Evolutionary conservation across 2,113 vertebrate genomes (phyloP).

Genomic region (Chloebia gouldiae): DNA sequence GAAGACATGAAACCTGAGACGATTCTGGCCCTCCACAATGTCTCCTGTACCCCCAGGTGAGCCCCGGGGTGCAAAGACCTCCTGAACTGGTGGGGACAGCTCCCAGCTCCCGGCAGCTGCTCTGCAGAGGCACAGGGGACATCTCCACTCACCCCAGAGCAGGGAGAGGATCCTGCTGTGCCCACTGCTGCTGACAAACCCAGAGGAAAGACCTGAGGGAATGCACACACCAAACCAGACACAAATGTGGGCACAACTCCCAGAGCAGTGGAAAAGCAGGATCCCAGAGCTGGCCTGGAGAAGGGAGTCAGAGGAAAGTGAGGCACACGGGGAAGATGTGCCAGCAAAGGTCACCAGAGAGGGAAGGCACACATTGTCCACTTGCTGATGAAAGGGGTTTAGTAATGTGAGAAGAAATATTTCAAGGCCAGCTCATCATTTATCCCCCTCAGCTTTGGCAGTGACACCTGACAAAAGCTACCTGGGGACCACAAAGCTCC

Average conservation of each 20-base stretch:
- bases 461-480: not conserved
- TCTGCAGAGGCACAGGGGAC: not conserved
- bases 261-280: not conserved
- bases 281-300: not conserved
- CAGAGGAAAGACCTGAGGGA: not conserved
- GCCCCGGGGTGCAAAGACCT: not conserved
- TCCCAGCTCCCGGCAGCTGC: not conserved
- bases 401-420: not conserved
- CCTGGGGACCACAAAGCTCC: not conserved
- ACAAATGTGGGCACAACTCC: not conserved
- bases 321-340: rapidly evolving
- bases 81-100: not conserved
- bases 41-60: not conserved
- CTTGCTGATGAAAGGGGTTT: not conserved
- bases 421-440: not conserved
- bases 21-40: rapidly evolving
- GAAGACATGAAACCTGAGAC: not conserved
- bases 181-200: not conserved
- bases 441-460: not conserved
- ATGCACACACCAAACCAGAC: not conserved
- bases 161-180: not conserved
- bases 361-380: not conserved
- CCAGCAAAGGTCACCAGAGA: not conserved
- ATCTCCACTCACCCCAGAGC: rapidly evolving
- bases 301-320: not conserved